Conservation (phyloP, 2,888 invertebrate genomes). For the Drosophila rubida region DNA sequence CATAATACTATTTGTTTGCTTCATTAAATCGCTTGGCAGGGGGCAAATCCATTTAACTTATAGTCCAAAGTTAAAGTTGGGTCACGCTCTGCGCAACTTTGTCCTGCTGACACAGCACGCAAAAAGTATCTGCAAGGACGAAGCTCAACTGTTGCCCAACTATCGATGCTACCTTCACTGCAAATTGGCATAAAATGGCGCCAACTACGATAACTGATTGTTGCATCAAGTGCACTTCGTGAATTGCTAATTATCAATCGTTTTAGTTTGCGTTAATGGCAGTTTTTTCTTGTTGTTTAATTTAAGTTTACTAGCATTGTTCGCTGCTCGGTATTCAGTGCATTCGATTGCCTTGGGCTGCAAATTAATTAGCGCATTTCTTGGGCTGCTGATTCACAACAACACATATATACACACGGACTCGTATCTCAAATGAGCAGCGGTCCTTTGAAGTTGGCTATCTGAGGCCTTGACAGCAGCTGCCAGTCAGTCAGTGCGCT, state of each 20-base stretch:
- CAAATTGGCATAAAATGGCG: constrained; percentile 30
- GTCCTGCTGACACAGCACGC: constrained; percentile 6
- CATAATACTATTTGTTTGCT: constrained; percentile 39
- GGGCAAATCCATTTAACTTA: constrained; percentile 47
- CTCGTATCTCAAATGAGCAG: constrained; percentile 10
- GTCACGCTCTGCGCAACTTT: constrained; percentile 33
- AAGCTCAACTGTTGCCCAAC: constrained; percentile 10
- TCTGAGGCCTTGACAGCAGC: constrained; percentile 27
- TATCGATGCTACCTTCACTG: constrained; percentile 5
- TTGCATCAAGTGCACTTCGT: constrained; percentile 17
- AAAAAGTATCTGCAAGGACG: background rate
- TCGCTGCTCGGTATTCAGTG: background rate
- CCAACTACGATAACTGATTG: constrained; percentile 24
- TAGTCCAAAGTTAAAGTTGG: constrained; percentile 26
- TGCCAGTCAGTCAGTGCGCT: constrained; percentile 9
- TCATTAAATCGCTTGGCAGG: constrained; percentile 31
- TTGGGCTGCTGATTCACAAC: constrained; percentile 19
- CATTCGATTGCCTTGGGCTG: constrained; percentile 16
- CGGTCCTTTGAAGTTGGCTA: constrained; percentile 51
- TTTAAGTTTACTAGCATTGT: background rate
- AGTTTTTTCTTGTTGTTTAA: background rate
- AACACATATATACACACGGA: background rate
- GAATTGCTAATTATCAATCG: constrained; percentile 10
- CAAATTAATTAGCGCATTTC: constrained; percentile 59
- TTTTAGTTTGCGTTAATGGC: background rate